A percentile compares a stretch with the other conserved stretches of the same genome.
phyloP scores from a whole-genome alignment of 2,113 vertebrate species.

The Puntigrus tetrazona region DNA sequence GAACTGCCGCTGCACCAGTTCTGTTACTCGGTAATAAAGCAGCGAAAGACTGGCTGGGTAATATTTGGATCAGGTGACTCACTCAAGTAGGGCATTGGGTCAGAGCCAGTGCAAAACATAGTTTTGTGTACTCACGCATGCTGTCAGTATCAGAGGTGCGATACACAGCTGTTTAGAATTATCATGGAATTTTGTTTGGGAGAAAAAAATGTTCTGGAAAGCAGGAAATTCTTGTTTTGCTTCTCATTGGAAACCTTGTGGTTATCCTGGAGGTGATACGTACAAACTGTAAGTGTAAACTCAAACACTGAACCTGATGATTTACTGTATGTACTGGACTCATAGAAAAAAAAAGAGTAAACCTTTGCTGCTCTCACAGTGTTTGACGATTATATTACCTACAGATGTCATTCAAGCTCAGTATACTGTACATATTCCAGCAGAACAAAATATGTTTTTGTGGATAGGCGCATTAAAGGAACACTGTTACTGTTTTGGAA shows the following conservation, averaged over 20 bases:
- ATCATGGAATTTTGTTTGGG: constrained; percentile 58
- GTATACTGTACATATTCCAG: background rate
- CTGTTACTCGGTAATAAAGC: background rate
- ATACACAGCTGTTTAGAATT: constrained; percentile 59
- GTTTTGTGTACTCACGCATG: constrained; percentile 41
- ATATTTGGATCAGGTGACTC: background rate
- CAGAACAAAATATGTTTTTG: background rate
- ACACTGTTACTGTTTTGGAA: no score
- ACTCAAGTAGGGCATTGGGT: constrained; percentile 23
- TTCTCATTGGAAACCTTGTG: constrained; percentile 54
- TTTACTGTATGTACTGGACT: background rate
- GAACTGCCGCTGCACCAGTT: background rate
- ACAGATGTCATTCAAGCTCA: background rate
- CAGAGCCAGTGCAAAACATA: constrained; percentile 17
- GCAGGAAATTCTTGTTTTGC: constrained; percentile 48
- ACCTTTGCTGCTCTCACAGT: background rate
- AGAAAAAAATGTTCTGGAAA: constrained; percentile 52
- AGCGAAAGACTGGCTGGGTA: background rate
- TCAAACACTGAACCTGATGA: background rate
- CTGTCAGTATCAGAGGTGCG: constrained; percentile 42
- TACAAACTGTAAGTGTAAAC: background rate
- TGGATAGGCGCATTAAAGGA: no score
- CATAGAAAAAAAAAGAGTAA: background rate
- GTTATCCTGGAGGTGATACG: background rate
- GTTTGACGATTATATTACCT: background rate